A percentile compares a stretch with the other conserved stretches of the same genome.
Evolutionary conservation across 2,888 invertebrate species (phyloP).

Genomic region (Nipponacmea schrenckii): DNA sequence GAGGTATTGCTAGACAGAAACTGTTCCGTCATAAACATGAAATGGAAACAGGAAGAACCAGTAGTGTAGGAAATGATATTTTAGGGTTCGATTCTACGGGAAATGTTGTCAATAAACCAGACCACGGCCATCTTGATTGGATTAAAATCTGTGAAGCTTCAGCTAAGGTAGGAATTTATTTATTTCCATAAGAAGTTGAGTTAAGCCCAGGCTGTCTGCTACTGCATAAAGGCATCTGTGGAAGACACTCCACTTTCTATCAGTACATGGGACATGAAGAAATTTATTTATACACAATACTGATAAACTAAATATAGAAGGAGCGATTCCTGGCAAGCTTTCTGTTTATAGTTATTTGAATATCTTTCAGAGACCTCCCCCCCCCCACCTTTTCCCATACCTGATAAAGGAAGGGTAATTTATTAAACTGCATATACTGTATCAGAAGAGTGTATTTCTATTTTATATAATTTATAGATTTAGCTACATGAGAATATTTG

Average conservation of each 20-base stretch:
- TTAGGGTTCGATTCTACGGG: conserved; percentile 92
- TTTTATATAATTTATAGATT: conserved; percentile 87
- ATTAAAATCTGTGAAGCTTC: conserved; percentile 98
- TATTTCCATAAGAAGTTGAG: too few species aligned
- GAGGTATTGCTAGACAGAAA: conserved; percentile 90
- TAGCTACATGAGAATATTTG: conserved; percentile 96
- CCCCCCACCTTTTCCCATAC: too few species aligned
- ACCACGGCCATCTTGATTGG: conserved; percentile 88
- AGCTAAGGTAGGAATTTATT: conserved; percentile 82
- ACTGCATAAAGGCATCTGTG: too few species aligned
- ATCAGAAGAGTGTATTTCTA: not conserved
- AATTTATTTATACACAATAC: too few species aligned
- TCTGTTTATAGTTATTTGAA: too few species aligned
- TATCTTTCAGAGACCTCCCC: too few species aligned
- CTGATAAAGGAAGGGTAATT: not conserved
- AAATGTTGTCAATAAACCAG: conserved; percentile 96
- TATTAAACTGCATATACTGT: too few species aligned
- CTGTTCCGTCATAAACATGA: conserved; percentile 98
- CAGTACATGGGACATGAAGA: too few species aligned
- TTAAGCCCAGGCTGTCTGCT: too few species aligned
- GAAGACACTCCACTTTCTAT: too few species aligned
- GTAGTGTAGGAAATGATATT: conserved; percentile 99
- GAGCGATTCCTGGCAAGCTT: too few species aligned
- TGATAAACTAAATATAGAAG: too few species aligned
- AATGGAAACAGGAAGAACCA: conserved; percentile 92